Evolutionary conservation across 23 tunicate species (phyloP).

Genomic region (Ciona savignyi): DNA sequence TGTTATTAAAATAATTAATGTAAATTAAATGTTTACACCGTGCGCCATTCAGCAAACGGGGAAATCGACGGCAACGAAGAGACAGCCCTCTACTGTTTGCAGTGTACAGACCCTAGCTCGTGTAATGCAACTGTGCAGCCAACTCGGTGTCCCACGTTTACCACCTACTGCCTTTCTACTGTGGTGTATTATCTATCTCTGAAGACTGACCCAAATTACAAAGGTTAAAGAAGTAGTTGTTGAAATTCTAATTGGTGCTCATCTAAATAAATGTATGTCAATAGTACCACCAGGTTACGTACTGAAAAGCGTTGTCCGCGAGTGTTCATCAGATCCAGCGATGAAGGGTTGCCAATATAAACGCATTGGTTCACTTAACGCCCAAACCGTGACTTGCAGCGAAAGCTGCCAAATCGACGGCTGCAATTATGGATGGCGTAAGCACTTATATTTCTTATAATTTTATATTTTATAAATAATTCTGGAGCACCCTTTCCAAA

Average conservation of each 20-base stretch:
- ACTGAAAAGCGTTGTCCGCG: background rate
- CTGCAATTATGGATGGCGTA: background rate
- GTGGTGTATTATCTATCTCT: background rate
- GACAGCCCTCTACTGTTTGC: slow-evolving; percentile 7
- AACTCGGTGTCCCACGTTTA: background rate
- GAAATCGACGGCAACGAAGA: slow-evolving; percentile 19
- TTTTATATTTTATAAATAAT: no score
- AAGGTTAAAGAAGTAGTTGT: background rate
- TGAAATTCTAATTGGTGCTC: background rate
- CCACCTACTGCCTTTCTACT: background rate
- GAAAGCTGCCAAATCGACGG: background rate
- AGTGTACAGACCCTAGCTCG: background rate
- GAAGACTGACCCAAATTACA: slow-evolving; percentile 3
- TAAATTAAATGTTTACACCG: no score
- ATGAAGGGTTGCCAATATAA: background rate
- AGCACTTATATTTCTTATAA: no score
- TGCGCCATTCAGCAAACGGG: slow-evolving; percentile 24
- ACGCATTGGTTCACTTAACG: background rate
- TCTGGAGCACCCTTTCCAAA: no score
- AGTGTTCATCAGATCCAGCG: background rate
- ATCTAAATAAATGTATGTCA: background rate
- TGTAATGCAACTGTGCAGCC: background rate
- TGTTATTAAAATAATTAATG: background rate
- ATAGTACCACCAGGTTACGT: background rate
- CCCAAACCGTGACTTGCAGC: background rate